Evolutionary conservation across 2,888 invertebrate species (phyloP), one percentile per base, ranked within the genome.

Genomic region (Palloptera scutellata): DNA sequence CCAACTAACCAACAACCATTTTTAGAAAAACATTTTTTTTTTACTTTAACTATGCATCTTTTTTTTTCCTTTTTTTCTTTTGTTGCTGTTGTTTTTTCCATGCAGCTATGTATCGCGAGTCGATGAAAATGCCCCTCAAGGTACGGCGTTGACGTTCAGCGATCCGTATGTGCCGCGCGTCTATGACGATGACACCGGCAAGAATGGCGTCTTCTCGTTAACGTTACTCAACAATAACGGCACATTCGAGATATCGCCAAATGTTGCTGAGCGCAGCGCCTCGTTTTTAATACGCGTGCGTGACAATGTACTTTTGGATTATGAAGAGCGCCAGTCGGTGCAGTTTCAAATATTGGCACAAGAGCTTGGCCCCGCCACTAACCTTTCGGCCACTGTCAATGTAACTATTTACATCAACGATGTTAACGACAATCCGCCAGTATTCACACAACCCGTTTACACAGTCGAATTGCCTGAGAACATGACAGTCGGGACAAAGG

Each of bases 181-280:
- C 9, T 91, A 89, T 72, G 93, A 93, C 79, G 91, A 92, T 77
- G 92, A 92, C 77, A 88, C 91, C 70, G 93, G 93, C n/a, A 92
- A 92, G 80, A 91, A 92, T 76, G 94, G 94, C 8, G 91, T 94
- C 9, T 94, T 95, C 80, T 91, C 93, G 0, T 86, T 96, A 42
- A 89, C 90, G 48, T 84, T 96, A 72, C 87, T 90, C 13, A 92
- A 91, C 68, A 94, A 94, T 81, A 94, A 94, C 81, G 94, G 92
- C 45, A 94, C 94, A 4, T 97, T 97, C 80, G 95, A 95, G 83
- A 91, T 97, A 66, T 88, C 89, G 8, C 97, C 97, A 0, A 90
- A 90, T 43, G 92, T 94, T 1, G 92, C 92, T 0, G 93, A 94
- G 81, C 89, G 92, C 68, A 89, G 89, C 71, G 89, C 91, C 1